Conservation (phyloP, 2,797 vertebrate species). For the Cygnus olor region DNA sequence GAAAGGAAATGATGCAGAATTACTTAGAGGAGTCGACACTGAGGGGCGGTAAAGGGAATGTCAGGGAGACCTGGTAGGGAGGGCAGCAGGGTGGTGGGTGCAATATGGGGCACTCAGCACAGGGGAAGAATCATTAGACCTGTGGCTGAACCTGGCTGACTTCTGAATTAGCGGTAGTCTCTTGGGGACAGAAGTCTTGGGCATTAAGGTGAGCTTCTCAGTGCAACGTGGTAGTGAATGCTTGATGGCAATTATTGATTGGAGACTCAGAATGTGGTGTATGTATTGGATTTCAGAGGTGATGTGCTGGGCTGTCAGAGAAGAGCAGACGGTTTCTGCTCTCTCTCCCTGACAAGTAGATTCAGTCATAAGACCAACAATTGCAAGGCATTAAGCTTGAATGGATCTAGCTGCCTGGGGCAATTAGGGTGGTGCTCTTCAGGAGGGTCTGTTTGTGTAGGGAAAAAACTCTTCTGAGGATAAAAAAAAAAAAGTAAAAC, state of each 20-base stretch:
- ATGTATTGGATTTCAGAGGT: slow-evolving; percentile 45
- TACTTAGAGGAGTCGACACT: neutral
- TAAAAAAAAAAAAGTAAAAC: neutral
- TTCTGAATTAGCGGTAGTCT: neutral
- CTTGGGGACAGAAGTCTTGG: neutral
- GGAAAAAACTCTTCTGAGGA: neutral
- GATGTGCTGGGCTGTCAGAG: neutral
- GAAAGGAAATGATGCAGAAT: neutral
- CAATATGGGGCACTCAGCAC: neutral
- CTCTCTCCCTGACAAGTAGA: neutral
- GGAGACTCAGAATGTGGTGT: neutral
- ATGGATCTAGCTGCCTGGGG: slow-evolving; percentile 18
- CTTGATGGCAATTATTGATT: slow-evolving; percentile 38
- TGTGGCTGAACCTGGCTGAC: neutral
- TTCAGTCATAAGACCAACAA: neutral
- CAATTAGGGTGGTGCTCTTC: neutral
- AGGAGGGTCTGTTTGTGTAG: neutral
- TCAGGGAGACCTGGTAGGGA: neutral
- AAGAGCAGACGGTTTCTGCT: neutral
- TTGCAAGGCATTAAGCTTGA: neutral
- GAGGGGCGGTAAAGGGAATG: neutral
- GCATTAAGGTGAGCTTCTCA: neutral
- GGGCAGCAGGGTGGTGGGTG: neutral
- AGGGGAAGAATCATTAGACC: neutral
- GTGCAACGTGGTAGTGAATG: neutral